These are phyloP conservation scores for Zaprionus obscuricornis DNA, from an alignment of 2,888 invertebrate genomes.

Conservation along the genomic window DNA sequence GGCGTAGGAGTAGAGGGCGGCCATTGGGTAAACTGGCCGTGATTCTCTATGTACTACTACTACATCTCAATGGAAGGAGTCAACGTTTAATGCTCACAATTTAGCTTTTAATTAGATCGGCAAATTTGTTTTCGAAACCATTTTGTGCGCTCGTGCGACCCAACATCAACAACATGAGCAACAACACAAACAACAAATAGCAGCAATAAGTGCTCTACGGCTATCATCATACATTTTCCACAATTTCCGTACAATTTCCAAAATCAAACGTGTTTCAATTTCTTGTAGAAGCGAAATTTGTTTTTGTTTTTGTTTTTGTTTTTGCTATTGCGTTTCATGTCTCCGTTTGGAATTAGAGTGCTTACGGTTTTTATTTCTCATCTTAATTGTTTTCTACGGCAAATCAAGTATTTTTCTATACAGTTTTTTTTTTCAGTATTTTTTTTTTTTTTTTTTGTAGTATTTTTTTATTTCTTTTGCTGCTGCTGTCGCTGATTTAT, in stretches of 20 bases:
- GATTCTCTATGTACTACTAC: constrained; percentile 8
- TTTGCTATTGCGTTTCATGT: constrained; percentile 3
- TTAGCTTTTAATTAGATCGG: constrained; percentile 74
- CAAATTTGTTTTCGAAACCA: constrained; percentile 71
- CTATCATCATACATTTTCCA: neutral
- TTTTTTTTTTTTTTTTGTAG: neutral
- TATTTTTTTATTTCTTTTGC: constrained; percentile 8
- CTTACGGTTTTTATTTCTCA: constrained; percentile 65
- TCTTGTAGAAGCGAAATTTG: no score
- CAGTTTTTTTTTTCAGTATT: no score
- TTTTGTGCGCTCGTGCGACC: constrained; percentile 54
- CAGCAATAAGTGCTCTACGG: constrained; percentile 33
- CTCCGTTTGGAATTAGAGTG: constrained; percentile 50
- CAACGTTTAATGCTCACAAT: constrained; percentile 71
- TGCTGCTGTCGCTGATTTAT: constrained; percentile 60
- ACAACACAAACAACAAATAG: constrained; percentile 38
- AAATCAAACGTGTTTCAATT: neutral
- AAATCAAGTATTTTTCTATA: constrained; percentile 34
- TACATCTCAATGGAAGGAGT: constrained; percentile 25
- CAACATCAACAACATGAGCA: no score
- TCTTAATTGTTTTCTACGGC: constrained; percentile 64
- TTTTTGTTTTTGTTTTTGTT: constrained; percentile 2
- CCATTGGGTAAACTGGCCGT: constrained; percentile 11
- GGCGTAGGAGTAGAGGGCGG: neutral
- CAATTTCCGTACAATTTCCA: constrained; percentile 17